Base-by-base conservation (phyloP, 2,888 invertebrate genomes). In the Xylota segnis region DNA sequence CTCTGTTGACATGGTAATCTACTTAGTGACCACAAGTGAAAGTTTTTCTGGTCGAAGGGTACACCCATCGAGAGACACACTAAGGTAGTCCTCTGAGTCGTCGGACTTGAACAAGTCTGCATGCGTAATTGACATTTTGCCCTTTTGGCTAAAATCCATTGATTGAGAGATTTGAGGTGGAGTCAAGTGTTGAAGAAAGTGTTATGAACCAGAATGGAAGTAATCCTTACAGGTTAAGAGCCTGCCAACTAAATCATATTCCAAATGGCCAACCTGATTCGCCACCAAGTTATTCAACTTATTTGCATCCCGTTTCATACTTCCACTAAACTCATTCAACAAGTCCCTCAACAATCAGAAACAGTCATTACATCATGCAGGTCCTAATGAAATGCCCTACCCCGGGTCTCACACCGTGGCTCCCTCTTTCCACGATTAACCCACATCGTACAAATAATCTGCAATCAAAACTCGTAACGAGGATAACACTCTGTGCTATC, bases 401-500 rank as follows among this genome's bases (percentile, higher is more conserved):
- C 29, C 32, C 29, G 23, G 12, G 16, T n/a, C 4, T 37, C 45
- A 54, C 14, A 9, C 23, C 3, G 2, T 23, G n/a, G n/a, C 23
- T 23, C 37, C n/a, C 12, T 14, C 23, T 34, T 34, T 4, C 16
- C 34, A 4, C 47, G 12, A 34, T 16, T 40, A 63, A 43, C 43
- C 54, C 6, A 45, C 56, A 45, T 68, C 40, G 50, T 32, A 5
- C 45, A 63, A 71, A 71, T 29, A 52, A 61, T 70, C 27, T 18
- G 68, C 59, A 77, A 77, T 77, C 77, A 61, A 59, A 77, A 68
- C 43, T 63, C 61, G 32, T 63, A 54, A 23, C 50, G 23, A 43
- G 18, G 40, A 74, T 43, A 54, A 34, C 34, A 10, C 34, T 34
- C 34, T 10, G 7, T 32, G 43, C 43, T 18, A 18, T 43, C 32